Evolutionary conservation across 2,888 invertebrate genomes (phyloP).

Genomic region (Petrolisthes cinctipes): DNA sequence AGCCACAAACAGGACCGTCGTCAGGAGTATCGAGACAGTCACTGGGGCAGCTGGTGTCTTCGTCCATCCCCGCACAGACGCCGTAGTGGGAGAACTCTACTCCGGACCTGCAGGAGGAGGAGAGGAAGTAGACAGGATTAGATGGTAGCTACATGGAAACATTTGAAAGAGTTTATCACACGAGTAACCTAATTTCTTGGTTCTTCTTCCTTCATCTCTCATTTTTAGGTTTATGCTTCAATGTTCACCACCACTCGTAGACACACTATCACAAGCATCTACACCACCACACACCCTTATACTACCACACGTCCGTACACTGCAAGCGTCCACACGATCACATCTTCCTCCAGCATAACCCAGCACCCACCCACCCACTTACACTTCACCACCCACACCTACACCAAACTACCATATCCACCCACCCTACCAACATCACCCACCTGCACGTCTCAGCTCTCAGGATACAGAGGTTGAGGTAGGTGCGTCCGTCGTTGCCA

Average conservation of each 20-base stretch:
- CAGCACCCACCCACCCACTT: neutral
- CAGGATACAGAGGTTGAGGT: slow-evolving; percentile 75
- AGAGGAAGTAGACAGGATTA: neutral
- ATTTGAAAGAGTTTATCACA: too few relatives aligned
- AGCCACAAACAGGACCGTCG: slow-evolving; percentile 92
- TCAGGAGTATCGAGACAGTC: slow-evolving; percentile 87
- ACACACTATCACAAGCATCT: neutral
- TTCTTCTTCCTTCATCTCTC: slow-evolving; percentile 1
- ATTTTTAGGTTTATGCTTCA: neutral
- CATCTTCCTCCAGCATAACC: neutral
- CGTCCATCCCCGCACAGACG: slow-evolving; percentile 78
- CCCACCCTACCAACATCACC: neutral
- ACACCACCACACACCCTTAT: slow-evolving; percentile 20
- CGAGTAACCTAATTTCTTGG: neutral
- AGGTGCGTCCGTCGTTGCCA: slow-evolving; percentile 60
- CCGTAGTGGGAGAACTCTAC: slow-evolving; percentile 77
- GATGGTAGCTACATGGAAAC: too few relatives aligned
- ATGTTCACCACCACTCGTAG: neutral
- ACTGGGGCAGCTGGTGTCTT: slow-evolving; percentile 89
- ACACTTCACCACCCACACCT: neutral
- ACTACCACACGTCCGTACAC: neutral
- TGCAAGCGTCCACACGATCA: neutral
- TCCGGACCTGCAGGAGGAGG: slow-evolving; percentile 72
- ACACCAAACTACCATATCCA: neutral
- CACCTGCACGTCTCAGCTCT: slow-evolving; percentile 83